Conservation (phyloP, 2,888 invertebrate genomes). For the Latrodectus elegans region DNA sequence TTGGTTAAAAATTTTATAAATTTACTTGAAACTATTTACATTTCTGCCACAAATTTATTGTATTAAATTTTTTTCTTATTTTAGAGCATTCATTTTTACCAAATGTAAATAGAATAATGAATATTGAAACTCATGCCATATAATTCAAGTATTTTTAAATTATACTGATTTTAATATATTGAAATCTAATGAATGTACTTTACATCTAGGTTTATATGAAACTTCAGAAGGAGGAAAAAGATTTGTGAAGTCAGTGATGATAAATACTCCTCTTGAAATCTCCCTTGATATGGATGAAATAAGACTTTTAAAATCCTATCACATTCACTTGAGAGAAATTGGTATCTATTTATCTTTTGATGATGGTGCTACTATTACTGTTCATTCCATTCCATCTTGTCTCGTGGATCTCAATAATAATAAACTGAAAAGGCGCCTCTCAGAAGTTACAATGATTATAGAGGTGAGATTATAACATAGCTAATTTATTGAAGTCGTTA, state of each 20-base stretch:
- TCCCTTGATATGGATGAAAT: slow-evolving; percentile 77
- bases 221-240: slow-evolving; percentile 11
- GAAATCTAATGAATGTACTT: background rate
- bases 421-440: slow-evolving; percentile 76
- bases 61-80: too few species aligned
- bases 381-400: slow-evolving; percentile 81
- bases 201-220: slow-evolving; percentile 53
- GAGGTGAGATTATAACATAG: slow-evolving; percentile 24
- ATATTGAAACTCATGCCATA: too few species aligned
- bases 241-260: slow-evolving; percentile 27
- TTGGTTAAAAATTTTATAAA: background rate
- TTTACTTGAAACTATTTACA: too few species aligned
- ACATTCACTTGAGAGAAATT: slow-evolving; percentile 78
- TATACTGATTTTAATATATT: too few species aligned
- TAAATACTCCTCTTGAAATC: slow-evolving; percentile 72
- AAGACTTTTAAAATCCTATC: slow-evolving; percentile 78
- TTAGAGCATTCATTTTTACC: too few species aligned
- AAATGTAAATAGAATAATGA: too few species aligned
- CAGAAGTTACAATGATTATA: slow-evolving; percentile 15
- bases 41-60: too few species aligned
- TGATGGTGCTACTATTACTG: slow-evolving; percentile 75
- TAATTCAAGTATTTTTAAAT: too few species aligned
- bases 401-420: slow-evolving; percentile 79
- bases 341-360: slow-evolving; percentile 79
- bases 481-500: too few species aligned